Evolutionary conservation across 2,888 invertebrate species (phyloP), one percentile per base, ranked within the genome.

Genomic region (Plagodis dolabraria): DNA sequence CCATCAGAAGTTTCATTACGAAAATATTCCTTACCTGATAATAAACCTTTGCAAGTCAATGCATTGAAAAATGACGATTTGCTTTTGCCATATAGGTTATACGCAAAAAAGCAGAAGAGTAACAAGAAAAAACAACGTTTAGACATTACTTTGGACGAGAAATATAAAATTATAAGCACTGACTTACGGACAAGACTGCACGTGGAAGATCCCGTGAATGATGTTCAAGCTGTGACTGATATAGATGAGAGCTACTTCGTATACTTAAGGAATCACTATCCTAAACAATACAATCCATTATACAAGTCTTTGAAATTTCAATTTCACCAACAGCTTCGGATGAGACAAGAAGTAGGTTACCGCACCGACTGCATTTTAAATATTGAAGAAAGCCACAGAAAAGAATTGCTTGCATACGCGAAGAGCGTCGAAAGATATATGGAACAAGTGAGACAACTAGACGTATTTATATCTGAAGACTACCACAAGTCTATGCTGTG

Each of bases 401-500:
- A 93, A 63, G 95, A 95, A 81, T 83, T 92, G 48, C 76, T 86
- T 64, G 80, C 85, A 47, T 93, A 94, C 55, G 82, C 93, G 7
- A 69, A 79, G 48, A 90, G 93, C 50, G 82, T 89, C 66, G 84
- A 86, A 63, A 85, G 85, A 67, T 93, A 93, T 71, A 85, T 85
- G 55, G 77, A 82, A 12, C 95, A 95, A 79, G 91, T 93, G 0
- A 92, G 92, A 63, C 84, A 86, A 54, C 95, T 95, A 66, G 95
- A 95, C 67, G 84, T 85, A 42, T 95, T 95, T 74, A 86, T 96
- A 55, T 93, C 93, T 2, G 86, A 92, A 65, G 95, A 95, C 77
- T 95, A 96, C 74, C 80, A 86, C 6, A 90, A 89, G 44, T 95
- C 95, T 1, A 95, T 94, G 93, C 65, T 69, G n/a, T 82, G 93